phyloP scores from a whole-genome alignment of 2,797 vertebrate genomes.

The Hylomyscus alleni region DNA sequence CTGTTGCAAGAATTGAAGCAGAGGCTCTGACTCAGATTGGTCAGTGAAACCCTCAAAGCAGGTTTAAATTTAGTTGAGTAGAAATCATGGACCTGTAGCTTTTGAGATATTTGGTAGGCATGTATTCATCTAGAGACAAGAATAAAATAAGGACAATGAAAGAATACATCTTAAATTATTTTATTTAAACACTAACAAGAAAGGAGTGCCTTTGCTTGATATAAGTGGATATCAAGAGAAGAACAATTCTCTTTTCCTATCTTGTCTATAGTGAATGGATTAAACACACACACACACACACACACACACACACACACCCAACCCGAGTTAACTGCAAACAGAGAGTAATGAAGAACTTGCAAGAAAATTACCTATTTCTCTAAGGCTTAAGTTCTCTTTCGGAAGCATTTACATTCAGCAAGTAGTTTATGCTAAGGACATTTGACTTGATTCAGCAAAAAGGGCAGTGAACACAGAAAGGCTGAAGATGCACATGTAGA shows the following conservation, averaged over 20 bases:
- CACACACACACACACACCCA: neutral
- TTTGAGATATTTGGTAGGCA: neutral
- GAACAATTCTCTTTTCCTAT: neutral
- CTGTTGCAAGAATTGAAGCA: neutral
- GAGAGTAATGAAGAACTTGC: neutral
- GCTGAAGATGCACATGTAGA: neutral
- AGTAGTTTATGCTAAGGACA: conserved; percentile 1
- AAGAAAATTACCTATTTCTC: neutral
- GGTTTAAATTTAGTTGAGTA: conserved; percentile 53
- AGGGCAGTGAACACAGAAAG: neutral
- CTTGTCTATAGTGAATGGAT: neutral
- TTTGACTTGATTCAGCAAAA: neutral
- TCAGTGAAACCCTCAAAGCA: conserved; percentile 14
- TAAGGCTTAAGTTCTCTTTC: conserved; percentile 13
- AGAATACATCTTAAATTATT: neutral
- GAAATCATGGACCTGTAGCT: neutral
- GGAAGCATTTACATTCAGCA: neutral
- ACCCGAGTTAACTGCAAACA: conserved; percentile 4
- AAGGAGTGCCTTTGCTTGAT: neutral
- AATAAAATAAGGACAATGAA: conserved; percentile 32
- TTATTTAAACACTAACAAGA: neutral
- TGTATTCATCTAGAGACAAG: neutral
- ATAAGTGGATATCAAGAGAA: neutral
- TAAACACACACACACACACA: neutral
- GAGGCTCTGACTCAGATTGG: neutral